Evolutionary conservation across 2,888 invertebrate genomes (phyloP).

Genomic region (Dilophus febrilis): DNA sequence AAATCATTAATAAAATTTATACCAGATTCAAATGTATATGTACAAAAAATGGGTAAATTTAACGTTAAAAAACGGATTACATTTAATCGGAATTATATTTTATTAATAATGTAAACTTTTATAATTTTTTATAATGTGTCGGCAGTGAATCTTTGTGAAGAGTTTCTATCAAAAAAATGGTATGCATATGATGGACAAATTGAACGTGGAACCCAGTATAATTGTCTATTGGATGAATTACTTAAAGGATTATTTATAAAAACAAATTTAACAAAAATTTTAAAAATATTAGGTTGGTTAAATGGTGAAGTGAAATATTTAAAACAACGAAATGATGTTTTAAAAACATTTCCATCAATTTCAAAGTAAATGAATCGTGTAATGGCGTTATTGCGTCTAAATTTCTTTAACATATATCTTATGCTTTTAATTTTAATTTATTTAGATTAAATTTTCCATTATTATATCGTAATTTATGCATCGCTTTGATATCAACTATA

Average conservation of each 20-base stretch:
- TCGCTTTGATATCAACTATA: slow-evolving; percentile 38
- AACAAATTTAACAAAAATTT: slow-evolving; percentile 39
- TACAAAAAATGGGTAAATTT: slow-evolving; percentile 10
- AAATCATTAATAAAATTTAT: slow-evolving; percentile 17
- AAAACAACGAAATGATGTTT: slow-evolving; percentile 37
- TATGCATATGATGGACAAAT: slow-evolving; percentile 40
- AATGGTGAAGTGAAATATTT: slow-evolving; percentile 39
- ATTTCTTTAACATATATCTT: neutral
- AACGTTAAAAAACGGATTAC: too few species aligned
- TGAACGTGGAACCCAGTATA: slow-evolving; percentile 47
- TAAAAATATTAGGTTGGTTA: slow-evolving; percentile 36
- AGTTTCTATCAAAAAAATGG: slow-evolving; percentile 51
- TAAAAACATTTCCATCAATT: slow-evolving; percentile 44
- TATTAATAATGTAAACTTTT: too few species aligned
- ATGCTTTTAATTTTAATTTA: neutral
- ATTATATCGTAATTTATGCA: slow-evolving; percentile 47
- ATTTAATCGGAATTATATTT: too few species aligned
- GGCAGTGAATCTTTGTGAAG: slow-evolving; percentile 33
- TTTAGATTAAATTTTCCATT: slow-evolving; percentile 42
- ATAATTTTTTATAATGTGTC: too few species aligned
- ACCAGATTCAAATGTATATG: slow-evolving; percentile 10
- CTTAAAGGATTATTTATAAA: slow-evolving; percentile 45
- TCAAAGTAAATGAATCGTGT: slow-evolving; percentile 33
- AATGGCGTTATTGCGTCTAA: too few species aligned
- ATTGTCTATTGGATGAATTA: slow-evolving; percentile 44